Evolutionary conservation across 2,113 vertebrate species (phyloP), one percentile per base, ranked within the genome.

Genomic region (Oxyura jamaicensis): DNA sequence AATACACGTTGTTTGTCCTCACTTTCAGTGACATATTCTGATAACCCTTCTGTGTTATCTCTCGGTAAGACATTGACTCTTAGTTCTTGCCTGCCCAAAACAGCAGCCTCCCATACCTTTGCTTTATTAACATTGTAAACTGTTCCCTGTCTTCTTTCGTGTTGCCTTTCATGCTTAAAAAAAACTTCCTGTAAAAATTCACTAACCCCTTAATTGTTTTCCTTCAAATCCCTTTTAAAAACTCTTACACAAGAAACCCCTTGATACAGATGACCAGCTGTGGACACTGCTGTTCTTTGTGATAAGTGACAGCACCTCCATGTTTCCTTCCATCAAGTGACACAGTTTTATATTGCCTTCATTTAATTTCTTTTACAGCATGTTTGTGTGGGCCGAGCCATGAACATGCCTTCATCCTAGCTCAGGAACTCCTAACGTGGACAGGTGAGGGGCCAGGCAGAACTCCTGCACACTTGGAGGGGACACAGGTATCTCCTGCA

Each of bases 241-340:
- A 8, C 15, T 56, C 28, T 36, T 13, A 26, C 10, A 42, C 26
- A 46, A 83, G 63, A 67, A 83, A 39, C 14, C 39, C n/a, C 39
- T 53, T 59, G n/a, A 36, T 41, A 67, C 14, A 66, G 31, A 33
- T 3, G 25, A 14, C 39, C 4, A 7, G 8, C 5, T 41, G 3
- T 8, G 65, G 19, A 69, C 16, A 20, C 36, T 1, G 1, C 0
- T 1, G 33, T 14, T 68, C 23, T 26, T 65, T 35, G 23, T 11
- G 22, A 5, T 0, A 4, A 60, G 46, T 33, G 58, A 29, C 74
- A 67, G 14, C 7, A 25, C 39, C 22, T 63, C 0, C 0, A 18
- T 0, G 0, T 74, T 83, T 77, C 74, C 28, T 58, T 17, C 41
- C 14, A 20, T 44, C 21, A 67, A 9, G 8, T 46, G 59, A 26